phyloP scores from a whole-genome alignment of 2,888 invertebrate genomes.

The Synanthedon andrenaeformis region DNA sequence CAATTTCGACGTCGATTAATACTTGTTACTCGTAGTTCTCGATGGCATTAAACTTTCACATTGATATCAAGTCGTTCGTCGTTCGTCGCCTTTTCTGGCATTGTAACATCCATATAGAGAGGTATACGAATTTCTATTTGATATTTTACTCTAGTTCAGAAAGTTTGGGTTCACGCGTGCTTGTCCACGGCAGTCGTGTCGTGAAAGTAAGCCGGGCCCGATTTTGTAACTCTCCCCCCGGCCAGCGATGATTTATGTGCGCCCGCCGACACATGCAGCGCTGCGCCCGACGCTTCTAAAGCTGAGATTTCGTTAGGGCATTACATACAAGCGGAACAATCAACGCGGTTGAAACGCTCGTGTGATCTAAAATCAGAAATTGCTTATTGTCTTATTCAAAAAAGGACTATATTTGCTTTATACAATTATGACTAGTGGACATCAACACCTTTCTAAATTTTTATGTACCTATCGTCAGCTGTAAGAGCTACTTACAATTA shows the following conservation, averaged over 20 bases:
- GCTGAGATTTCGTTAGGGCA: constrained; percentile 36
- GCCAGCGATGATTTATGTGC: constrained; percentile 54
- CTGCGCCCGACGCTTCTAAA: constrained; percentile 49
- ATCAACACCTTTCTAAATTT: too few relatives aligned
- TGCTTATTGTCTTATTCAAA: too few relatives aligned
- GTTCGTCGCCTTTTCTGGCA: too few relatives aligned
- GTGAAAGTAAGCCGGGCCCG: constrained; percentile 55
- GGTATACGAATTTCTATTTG: background rate
- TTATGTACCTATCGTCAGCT: too few relatives aligned
- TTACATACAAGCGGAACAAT: constrained; percentile 24
- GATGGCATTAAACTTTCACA: too few relatives aligned
- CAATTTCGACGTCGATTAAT: too few relatives aligned
- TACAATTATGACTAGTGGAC: too few relatives aligned
- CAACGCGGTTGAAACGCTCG: constrained; percentile 25
- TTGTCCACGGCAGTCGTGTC: constrained; percentile 25
- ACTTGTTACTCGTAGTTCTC: too few relatives aligned
- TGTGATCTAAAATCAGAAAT: background rate
- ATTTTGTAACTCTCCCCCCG: constrained; percentile 23
- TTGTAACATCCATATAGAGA: background rate
- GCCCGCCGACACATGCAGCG: constrained; percentile 65
- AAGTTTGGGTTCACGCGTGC: constrained; percentile 17
- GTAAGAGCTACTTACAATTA: too few relatives aligned
- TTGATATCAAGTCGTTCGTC: too few relatives aligned
- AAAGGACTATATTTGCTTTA: too few relatives aligned
- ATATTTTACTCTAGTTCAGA: background rate